Evolutionary conservation across 2,797 vertebrate species (phyloP).

Genomic region (Triplophysa bombifrons): DNA sequence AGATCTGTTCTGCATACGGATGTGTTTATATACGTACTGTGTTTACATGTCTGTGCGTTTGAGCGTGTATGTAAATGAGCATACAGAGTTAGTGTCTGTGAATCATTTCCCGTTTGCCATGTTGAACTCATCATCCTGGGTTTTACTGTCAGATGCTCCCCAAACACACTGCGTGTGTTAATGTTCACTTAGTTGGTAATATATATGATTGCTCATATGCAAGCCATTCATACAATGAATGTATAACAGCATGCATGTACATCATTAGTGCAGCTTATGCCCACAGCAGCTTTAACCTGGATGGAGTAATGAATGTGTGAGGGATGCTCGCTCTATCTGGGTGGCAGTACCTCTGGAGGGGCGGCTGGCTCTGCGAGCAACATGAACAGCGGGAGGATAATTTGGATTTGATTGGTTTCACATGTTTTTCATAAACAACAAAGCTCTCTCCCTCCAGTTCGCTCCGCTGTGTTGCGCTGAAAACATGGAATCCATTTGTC

Average conservation of each 20-base stretch:
- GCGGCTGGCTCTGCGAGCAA: conserved; percentile 71
- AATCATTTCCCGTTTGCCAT: conserved; percentile 77
- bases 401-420: conserved; percentile 83
- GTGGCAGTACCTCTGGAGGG: conserved; percentile 77
- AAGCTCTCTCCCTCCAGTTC: conserved; percentile 68
- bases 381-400: conserved; percentile 81
- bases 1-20: conserved; percentile 39
- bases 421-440: conserved; percentile 83
- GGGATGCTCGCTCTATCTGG: conserved; percentile 71
- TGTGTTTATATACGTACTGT: conserved; percentile 38
- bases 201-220: conserved; percentile 13
- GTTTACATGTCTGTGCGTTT: conserved; percentile 34
- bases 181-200: conserved; percentile 15
- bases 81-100: conserved; percentile 70
- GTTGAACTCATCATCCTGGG: conserved; percentile 71
- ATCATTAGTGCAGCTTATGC: conserved; percentile 17
- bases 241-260: conserved; percentile 20
- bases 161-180: conserved; percentile 51
- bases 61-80: conserved; percentile 69
- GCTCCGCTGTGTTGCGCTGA: conserved; percentile 76
- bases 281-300: conserved; percentile 26
- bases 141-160: conserved; percentile 63
- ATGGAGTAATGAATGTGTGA: conserved; percentile 49
- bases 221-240: conserved; percentile 32
- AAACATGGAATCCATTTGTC: conserved; percentile 82